Conservation (phyloP, 2,797 vertebrate species). For the Rhinophrynus dorsalis region DNA sequence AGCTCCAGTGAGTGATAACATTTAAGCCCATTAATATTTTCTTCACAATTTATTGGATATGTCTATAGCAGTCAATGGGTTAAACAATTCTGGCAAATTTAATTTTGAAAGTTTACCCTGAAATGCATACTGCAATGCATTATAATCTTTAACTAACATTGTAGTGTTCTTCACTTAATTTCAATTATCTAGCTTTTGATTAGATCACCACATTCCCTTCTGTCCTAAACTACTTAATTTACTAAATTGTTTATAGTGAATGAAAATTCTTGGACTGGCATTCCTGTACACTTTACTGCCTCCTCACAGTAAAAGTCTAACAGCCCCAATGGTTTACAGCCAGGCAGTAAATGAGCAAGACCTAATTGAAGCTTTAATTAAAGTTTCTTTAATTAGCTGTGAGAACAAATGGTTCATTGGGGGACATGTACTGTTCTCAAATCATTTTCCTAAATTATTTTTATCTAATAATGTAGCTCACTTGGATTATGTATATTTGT, state of each 20-base stretch:
- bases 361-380: conserved; percentile 50
- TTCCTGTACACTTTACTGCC: conserved; percentile 18
- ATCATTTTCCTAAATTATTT: conserved; percentile 17
- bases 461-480: conserved; percentile 3
- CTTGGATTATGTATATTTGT: not conserved
- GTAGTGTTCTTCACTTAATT: conserved; percentile 6
- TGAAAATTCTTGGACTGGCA: conserved; percentile 39
- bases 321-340: conserved; percentile 41
- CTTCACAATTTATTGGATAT: too few relatives aligned
- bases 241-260: conserved; percentile 46
- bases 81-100: too few relatives aligned
- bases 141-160: not conserved
- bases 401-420: conserved; percentile 42
- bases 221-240: conserved; percentile 46
- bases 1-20: too few relatives aligned
- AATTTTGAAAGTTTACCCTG: too few relatives aligned
- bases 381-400: conserved; percentile 43
- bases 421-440: conserved; percentile 26
- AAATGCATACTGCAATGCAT: not conserved
- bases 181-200: conserved; percentile 21
- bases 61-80: too few relatives aligned
- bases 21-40: too few relatives aligned
- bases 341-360: conserved; percentile 45
- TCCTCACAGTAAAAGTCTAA: conserved; percentile 30
- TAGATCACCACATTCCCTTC: conserved; percentile 27